These are phyloP conservation scores for Daboia siamensis DNA, from an alignment of 2,113 vertebrate species.

Conservation along the genomic window DNA sequence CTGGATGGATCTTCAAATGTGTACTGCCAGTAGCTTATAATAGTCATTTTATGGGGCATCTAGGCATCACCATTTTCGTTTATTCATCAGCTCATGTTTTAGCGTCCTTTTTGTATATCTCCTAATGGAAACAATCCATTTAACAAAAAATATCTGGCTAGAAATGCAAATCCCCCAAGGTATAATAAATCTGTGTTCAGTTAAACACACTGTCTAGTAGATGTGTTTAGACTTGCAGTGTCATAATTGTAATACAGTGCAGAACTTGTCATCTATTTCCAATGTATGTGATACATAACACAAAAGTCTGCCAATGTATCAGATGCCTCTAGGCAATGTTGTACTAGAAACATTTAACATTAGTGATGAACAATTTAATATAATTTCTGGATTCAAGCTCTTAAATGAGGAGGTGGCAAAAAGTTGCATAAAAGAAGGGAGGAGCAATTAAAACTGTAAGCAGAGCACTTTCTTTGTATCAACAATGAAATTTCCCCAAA, in stretches of 20 bases:
- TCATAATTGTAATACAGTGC: not conserved
- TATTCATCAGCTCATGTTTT: not conserved
- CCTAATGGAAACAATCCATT: not conserved
- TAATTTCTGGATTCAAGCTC: not conserved
- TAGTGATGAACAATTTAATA: not conserved
- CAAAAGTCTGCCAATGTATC: not conserved
- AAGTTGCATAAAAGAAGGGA: not conserved
- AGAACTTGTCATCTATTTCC: not conserved
- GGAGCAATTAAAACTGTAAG: fast-evolving
- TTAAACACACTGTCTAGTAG: not conserved
- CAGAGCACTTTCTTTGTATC: not conserved
- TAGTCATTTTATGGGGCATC: not conserved
- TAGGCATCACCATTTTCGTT: not conserved
- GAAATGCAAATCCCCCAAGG: not conserved
- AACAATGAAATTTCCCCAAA: not conserved
- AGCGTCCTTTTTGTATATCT: not conserved
- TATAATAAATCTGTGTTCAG: not conserved
- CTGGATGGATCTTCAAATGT: not conserved
- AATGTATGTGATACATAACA: not conserved
- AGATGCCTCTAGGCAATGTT: not conserved
- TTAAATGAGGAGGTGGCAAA: not conserved
- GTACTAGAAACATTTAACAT: not conserved
- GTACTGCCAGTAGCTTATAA: not conserved
- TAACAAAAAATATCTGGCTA: not conserved
- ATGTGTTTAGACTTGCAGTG: not conserved